Percentiles rank a stretch among this genome's conserved stretches.
These are phyloP conservation scores for Neoaliturus tenellus DNA, from an alignment of 2,888 invertebrate genomes.

Conservation along the genomic window DNA sequence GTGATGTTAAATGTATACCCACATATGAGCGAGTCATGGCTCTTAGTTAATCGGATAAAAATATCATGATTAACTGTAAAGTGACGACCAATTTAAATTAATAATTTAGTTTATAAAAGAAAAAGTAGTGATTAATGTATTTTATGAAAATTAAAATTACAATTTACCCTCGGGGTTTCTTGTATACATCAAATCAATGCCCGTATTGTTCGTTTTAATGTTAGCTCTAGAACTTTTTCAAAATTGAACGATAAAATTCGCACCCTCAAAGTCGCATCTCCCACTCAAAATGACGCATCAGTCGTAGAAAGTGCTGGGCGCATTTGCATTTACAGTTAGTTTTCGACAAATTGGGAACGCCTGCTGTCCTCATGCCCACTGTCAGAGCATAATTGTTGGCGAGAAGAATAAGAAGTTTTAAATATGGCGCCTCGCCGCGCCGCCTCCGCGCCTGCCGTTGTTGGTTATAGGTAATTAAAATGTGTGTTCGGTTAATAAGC, in stretches of 20 bases:
- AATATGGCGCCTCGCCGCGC: slow-evolving; percentile 19
- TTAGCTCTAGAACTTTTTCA: neutral
- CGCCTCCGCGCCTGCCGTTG: neutral
- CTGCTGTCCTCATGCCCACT: slow-evolving; percentile 31
- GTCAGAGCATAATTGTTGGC: slow-evolving; percentile 1
- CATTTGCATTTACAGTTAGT: slow-evolving; percentile 40
- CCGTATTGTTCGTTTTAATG: too few relatives aligned
- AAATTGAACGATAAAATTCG: neutral
- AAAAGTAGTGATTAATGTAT: too few relatives aligned
- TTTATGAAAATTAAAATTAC: too few relatives aligned
- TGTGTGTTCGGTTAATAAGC: neutral
- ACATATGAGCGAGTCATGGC: too few relatives aligned
- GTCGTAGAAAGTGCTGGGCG: slow-evolving; percentile 2
- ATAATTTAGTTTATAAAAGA: too few relatives aligned
- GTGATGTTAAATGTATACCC: too few relatives aligned
- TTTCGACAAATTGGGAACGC: slow-evolving; percentile 36
- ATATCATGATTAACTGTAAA: too few relatives aligned
- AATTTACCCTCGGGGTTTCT: too few relatives aligned
- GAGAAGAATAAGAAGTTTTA: slow-evolving; percentile 31
- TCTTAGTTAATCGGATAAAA: too few relatives aligned
- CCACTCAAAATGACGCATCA: slow-evolving; percentile 9
- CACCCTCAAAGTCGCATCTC: neutral
- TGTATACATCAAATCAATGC: too few relatives aligned
- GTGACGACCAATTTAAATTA: too few relatives aligned
- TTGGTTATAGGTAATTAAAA: neutral